Evolutionary conservation across 2,797 vertebrate genomes (phyloP).

Genomic region (Lophius americanus): DNA sequence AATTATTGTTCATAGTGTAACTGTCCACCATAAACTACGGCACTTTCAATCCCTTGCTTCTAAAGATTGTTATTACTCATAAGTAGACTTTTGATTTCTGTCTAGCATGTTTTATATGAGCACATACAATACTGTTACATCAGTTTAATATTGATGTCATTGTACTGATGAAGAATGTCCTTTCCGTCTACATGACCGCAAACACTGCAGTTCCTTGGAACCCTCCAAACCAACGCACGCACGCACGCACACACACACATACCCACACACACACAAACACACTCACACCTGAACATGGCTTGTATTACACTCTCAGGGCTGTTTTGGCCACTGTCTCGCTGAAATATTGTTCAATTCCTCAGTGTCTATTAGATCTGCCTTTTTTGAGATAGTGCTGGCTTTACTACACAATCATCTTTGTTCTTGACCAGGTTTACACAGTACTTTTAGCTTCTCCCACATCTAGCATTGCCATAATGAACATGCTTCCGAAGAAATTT

Average conservation of each 20-base stretch:
- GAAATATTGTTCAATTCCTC: constrained; percentile 41
- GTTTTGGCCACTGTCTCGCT: constrained; percentile 53
- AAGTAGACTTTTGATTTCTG: background rate
- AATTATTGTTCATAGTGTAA: no score
- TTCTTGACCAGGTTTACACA: constrained; percentile 19
- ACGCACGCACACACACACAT: constrained; percentile 13
- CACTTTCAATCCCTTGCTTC: no score
- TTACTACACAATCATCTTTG: constrained; percentile 19
- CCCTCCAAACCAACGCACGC: constrained; percentile 41
- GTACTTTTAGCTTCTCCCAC: background rate
- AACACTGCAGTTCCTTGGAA: constrained; percentile 66
- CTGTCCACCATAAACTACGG: no score
- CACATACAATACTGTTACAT: constrained; percentile 17
- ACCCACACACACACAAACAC: constrained; percentile 7
- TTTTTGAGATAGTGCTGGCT: constrained; percentile 33
- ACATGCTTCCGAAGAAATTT: background rate
- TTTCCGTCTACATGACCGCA: constrained; percentile 51
- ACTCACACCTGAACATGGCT: constrained; percentile 34
- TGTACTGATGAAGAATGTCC: constrained; percentile 43
- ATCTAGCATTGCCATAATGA: background rate
- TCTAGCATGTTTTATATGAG: constrained; percentile 11
- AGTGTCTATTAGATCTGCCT: constrained; percentile 48
- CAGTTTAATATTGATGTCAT: constrained; percentile 18
- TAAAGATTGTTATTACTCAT: constrained; percentile 3
- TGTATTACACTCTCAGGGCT: constrained; percentile 42